A percentile compares a stretch with the other conserved stretches of the same genome.
Conservation (phyloP, 2,797 vertebrate genomes). For the Amniataba percoides region DNA sequence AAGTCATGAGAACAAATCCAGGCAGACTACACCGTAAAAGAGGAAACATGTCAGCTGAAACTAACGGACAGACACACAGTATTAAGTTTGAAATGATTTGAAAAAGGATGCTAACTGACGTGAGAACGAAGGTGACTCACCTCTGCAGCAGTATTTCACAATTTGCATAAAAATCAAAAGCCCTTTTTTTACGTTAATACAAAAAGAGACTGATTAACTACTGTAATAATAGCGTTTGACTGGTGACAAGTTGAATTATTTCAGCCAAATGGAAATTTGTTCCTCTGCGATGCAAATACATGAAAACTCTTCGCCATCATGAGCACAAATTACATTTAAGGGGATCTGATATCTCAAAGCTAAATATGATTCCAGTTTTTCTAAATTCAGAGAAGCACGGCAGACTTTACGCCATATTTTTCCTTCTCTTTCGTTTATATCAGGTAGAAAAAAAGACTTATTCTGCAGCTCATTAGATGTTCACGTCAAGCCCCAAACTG, state of each 20-base stretch:
- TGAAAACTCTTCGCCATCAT: not conserved
- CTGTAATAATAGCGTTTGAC: not conserved
- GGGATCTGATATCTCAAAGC: conserved; percentile 13
- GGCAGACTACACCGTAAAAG: not conserved
- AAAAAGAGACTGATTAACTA: not conserved
- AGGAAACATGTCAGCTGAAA: not conserved
- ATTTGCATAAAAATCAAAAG: not conserved
- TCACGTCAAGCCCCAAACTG: no score
- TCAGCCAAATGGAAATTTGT: not conserved
- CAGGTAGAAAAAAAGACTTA: not conserved
- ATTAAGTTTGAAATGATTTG: not conserved
- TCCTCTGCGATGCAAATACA: not conserved
- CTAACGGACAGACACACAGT: not conserved
- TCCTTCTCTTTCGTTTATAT: not conserved
- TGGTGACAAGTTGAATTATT: not conserved
- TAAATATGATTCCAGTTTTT: conserved; percentile 16
- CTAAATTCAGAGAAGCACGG: conserved; percentile 14
- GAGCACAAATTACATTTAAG: not conserved
- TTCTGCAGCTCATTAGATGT: no score
- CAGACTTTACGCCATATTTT: not conserved
- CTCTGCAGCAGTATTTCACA: not conserved
- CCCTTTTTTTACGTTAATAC: not conserved
- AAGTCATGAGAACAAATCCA: not conserved
- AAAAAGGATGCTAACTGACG: not conserved
- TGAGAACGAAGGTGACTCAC: not conserved